A percentile compares a stretch with the other conserved stretches of the same genome.
Evolutionary conservation across 2,888 invertebrate genomes (phyloP).

Genomic region (Stenolophus ochropezus): DNA sequence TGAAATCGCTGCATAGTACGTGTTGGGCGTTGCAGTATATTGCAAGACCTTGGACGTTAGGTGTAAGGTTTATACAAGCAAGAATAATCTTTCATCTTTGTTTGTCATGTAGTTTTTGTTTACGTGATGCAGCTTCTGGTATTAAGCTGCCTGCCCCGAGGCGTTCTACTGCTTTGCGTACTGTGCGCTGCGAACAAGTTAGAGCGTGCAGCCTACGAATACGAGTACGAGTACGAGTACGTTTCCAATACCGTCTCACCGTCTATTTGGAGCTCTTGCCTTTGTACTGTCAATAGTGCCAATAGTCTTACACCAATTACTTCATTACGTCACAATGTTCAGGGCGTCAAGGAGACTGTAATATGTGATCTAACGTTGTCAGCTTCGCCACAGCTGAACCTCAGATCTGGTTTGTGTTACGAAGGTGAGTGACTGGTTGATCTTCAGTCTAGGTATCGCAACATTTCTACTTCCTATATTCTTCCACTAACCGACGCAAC

Average conservation of each 20-base stretch:
- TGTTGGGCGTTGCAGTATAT: constrained; percentile 12
- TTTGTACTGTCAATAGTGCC: background rate
- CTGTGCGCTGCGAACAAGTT: background rate
- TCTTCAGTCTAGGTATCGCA: constrained; percentile 4
- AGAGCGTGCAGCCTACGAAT: background rate
- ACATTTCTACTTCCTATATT: constrained; percentile 19
- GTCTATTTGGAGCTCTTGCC: background rate
- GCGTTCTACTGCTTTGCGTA: constrained; percentile 67
- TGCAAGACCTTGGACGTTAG: constrained; percentile 41
- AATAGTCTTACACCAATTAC: constrained; percentile 37
- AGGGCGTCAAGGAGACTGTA: constrained; percentile 18
- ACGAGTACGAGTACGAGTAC: too few species aligned
- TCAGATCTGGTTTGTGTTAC: constrained; percentile 33
- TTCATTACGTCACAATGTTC: constrained; percentile 39
- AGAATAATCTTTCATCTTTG: constrained; percentile 72
- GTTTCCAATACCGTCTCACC: background rate
- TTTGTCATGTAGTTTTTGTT: constrained; percentile 69
- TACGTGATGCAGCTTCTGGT: constrained; percentile 73
- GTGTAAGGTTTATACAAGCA: constrained; percentile 47
- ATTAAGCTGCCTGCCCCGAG: constrained; percentile 70
- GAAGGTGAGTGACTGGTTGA: constrained; percentile 42
- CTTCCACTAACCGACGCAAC: background rate
- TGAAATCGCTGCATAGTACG: background rate
- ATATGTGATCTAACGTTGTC: constrained; percentile 5
- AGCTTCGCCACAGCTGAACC: background rate